These are phyloP conservation scores for Lissocephala sabroskyi DNA, from an alignment of 2,888 invertebrate species.

Conservation along the genomic window DNA sequence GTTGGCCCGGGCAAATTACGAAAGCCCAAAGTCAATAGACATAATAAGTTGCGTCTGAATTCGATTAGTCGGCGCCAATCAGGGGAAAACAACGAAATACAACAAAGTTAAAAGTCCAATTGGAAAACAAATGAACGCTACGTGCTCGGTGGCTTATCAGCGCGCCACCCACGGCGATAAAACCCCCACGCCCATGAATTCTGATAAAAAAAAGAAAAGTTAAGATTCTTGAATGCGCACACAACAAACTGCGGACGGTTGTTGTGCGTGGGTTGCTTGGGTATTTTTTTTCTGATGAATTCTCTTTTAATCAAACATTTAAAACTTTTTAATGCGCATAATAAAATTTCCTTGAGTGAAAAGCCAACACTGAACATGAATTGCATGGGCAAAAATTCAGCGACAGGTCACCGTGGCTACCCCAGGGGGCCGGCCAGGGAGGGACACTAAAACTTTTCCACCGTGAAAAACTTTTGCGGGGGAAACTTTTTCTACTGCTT, in stretches of 20 bases:
- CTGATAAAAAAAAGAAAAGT: not conserved
- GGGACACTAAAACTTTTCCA: conserved; percentile 1
- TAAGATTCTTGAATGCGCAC: conserved; percentile 12
- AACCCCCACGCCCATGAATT: too few species aligned
- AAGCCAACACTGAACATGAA: not conserved
- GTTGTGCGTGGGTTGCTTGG: too few species aligned
- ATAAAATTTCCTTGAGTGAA: not conserved
- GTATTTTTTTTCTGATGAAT: conserved; percentile 47
- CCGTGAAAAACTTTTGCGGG: conserved; percentile 11
- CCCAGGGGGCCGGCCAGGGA: not conserved
- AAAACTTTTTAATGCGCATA: conserved; percentile 48
- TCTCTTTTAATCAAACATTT: conserved; percentile 57
- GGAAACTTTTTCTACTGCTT: conserved; percentile 14
- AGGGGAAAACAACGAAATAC: too few species aligned
- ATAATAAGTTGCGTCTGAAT: too few species aligned
- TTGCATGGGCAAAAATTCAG: too few species aligned
- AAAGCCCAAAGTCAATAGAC: too few species aligned
- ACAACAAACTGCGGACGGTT: too few species aligned
- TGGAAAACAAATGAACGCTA: too few species aligned
- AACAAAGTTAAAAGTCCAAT: too few species aligned
- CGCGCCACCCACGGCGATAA: conserved; percentile 11
- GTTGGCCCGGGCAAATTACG: too few species aligned
- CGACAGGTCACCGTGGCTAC: conserved; percentile 8
- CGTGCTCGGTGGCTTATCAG: conserved; percentile 17
- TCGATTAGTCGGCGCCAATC: too few species aligned